phyloP scores from a whole-genome alignment of 2,797 vertebrate species.

The Etheostoma nigrum region DNA sequence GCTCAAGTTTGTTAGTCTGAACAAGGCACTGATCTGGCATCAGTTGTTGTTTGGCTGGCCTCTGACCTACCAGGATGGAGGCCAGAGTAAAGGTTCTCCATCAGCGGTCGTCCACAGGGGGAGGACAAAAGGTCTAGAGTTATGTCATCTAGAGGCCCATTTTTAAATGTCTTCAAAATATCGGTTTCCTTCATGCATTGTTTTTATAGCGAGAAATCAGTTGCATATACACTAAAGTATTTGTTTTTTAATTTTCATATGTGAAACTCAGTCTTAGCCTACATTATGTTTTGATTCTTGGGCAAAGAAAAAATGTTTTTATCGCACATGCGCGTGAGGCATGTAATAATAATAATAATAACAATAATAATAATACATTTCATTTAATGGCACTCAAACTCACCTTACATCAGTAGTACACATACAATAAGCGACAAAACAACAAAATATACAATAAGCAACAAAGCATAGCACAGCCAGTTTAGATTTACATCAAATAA shows the following conservation, averaged over 20 bases:
- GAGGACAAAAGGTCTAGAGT: not conserved
- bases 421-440: too few relatives aligned
- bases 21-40: too few relatives aligned
- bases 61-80: conserved; percentile 10
- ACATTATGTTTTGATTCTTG: not conserved
- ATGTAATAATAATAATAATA: too few relatives aligned
- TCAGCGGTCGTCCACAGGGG: not conserved
- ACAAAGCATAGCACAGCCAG: too few relatives aligned
- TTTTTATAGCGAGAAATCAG: not conserved
- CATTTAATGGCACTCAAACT: too few relatives aligned
- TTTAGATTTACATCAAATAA: too few relatives aligned
- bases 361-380: too few relatives aligned
- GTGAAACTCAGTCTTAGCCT: too few relatives aligned
- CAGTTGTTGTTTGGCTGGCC: conserved; percentile 12
- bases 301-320: not conserved
- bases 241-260: not conserved
- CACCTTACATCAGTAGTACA: too few relatives aligned
- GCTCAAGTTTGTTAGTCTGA: not conserved
- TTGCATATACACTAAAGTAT: too few relatives aligned
- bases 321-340: not conserved
- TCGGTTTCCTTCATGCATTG: not conserved
- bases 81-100: not conserved
- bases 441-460: too few relatives aligned
- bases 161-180: not conserved
- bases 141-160: not conserved